Conservation (phyloP, 2,113 vertebrate species). For the Lichenostomus cassidix region DNA sequence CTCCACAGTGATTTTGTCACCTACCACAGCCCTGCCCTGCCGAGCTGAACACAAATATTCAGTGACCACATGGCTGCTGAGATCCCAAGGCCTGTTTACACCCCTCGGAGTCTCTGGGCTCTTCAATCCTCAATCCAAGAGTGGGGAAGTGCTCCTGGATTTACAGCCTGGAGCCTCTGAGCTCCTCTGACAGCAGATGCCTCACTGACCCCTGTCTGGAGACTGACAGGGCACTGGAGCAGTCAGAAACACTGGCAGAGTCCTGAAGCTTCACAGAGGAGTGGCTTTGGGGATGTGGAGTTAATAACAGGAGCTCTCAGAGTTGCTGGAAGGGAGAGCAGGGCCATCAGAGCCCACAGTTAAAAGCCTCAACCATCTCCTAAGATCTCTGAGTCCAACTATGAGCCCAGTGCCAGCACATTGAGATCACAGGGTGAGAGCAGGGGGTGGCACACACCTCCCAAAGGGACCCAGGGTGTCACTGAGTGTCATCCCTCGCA, state of each 20-base stretch:
- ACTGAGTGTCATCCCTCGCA: neutral
- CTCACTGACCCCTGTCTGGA: neutral
- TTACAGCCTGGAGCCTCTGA: neutral
- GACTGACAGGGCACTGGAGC: neutral
- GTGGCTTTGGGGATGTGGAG: constrained; percentile 51
- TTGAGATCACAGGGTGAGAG: neutral
- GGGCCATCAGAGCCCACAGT: neutral
- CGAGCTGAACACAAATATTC: neutral
- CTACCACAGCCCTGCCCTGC: neutral
- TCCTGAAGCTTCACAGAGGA: neutral
- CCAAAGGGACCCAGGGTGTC: neutral
- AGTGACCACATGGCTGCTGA: accelerated
- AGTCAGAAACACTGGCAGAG: neutral
- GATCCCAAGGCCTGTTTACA: neutral
- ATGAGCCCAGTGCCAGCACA: accelerated
- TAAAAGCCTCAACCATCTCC: neutral
- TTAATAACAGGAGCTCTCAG: constrained; percentile 38
- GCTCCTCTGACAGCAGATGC: neutral
- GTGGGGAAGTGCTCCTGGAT: neutral
- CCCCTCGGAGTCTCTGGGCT: neutral
- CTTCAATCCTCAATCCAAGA: neutral
- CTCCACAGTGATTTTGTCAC: accelerated
- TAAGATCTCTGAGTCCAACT: neutral
- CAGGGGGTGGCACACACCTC: neutral
- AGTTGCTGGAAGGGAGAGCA: neutral